Conservation (phyloP, 2,797 vertebrate species). For the Lates japonicus region DNA sequence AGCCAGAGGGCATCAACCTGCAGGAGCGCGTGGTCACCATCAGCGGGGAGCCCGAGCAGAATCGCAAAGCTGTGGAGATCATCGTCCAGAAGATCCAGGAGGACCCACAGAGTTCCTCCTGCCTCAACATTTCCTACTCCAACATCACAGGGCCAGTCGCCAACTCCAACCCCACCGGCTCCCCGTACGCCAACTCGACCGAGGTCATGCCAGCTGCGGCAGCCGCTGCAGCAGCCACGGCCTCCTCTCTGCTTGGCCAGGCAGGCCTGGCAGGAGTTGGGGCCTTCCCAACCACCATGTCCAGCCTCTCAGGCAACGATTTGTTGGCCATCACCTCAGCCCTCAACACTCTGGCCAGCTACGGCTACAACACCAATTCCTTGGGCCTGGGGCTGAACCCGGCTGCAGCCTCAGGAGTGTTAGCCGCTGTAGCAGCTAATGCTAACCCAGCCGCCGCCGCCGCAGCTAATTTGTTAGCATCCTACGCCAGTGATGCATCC, state of each 20-base stretch:
- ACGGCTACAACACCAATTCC: constrained; percentile 96
- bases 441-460: constrained; percentile 94
- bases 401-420: constrained; percentile 90
- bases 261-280: constrained; percentile 90
- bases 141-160: constrained; percentile 95
- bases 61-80: constrained; percentile 94
- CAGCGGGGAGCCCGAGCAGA: constrained; percentile 94
- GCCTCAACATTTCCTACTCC: constrained; percentile 96
- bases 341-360: constrained; percentile 96
- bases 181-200: constrained; percentile 93
- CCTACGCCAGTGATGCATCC: constrained; percentile 92
- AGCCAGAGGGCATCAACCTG: constrained; percentile 95
- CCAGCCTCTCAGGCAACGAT: constrained; percentile 94
- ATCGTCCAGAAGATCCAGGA: constrained; percentile 97
- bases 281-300: constrained; percentile 91
- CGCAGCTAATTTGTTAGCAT: constrained; percentile 92
- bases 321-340: constrained; percentile 95
- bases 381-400: constrained; percentile 93
- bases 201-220: constrained; percentile 91
- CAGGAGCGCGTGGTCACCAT: constrained; percentile 96
- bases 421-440: constrained; percentile 92
- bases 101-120: constrained; percentile 95
- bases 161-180: constrained; percentile 97
- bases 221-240: constrained; percentile 88
- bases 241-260: constrained; percentile 92